These are phyloP conservation scores for Heliconius ismenius DNA, from an alignment of 2,888 invertebrate genomes.

Conservation along the genomic window DNA sequence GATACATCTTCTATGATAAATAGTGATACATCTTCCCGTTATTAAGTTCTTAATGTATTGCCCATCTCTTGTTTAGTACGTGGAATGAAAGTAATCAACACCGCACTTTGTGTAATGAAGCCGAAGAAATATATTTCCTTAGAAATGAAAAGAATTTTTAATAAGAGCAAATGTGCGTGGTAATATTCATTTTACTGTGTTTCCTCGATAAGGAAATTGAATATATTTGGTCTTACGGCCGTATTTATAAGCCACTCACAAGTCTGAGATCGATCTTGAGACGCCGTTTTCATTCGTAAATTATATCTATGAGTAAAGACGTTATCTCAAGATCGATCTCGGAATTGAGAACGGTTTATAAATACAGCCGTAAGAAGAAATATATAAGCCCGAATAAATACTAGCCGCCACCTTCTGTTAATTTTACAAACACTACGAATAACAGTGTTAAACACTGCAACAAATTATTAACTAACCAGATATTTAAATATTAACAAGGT, in stretches of 20 bases:
- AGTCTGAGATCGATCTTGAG: no score
- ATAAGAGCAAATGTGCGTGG: conserved; percentile 1
- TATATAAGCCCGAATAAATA: no score
- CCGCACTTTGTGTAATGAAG: neutral
- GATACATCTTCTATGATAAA: neutral
- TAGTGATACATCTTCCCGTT: neutral
- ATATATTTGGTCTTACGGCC: neutral
- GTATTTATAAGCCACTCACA: no score
- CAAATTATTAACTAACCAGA: no score
- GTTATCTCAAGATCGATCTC: no score
- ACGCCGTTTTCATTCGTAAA: no score
- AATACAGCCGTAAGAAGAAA: no score
- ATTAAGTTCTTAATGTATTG: neutral
- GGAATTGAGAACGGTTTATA: no score
- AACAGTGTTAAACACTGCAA: neutral
- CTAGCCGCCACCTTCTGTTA: no score
- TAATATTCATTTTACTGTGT: neutral
- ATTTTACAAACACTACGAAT: neutral
- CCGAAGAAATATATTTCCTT: neutral
- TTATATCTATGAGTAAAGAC: no score
- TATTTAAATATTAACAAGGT: neutral
- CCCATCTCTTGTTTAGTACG: neutral
- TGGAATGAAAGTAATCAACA: conserved; percentile 5
- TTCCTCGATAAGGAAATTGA: neutral
- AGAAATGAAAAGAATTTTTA: conserved; percentile 10